Evolutionary conservation across 2,797 vertebrate genomes (phyloP), one percentile per base, ranked within the genome.

Genomic region (Rhinogobio ventralis): DNA sequence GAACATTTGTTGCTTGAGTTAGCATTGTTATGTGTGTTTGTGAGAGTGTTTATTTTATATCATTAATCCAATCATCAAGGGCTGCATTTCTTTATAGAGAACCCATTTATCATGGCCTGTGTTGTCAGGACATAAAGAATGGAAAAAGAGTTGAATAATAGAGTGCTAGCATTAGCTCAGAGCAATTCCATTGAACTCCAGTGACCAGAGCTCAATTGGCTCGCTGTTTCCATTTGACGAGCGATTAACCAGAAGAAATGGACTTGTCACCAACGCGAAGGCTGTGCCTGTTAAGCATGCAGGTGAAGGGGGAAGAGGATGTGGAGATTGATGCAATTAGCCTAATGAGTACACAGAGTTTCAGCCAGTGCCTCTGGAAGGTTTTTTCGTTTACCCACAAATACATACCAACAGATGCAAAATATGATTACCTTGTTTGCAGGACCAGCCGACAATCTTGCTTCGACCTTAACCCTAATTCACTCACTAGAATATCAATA

Each of bases 311-410:
- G 85, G 45, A 39, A 79, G 67, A 79, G 45, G 69, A 85, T 66
- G 72, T 87, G 82, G 83, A 91, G 88, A 91, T 88, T 90, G 83
- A 78, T 67, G 86, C 83, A 90, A 79, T 90, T 90, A 87, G 79
- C 51, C 87, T 88, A 90, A 91, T 87, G 81, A 89, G 79, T 86
- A 79, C 85, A 90, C 68, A 45, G 77, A 51, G 46, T 81, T 88
- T 86, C 88, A 82, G 81, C 81, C 85, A 30, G 33, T 80, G 55
- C 62, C 69, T 64, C 51, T 64, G 17, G 76, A 84, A 81, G 83
- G 83, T 39, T 20, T 68, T 86, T 83, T 78, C 75, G 49, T 83
- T 72, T 87, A 79, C 79, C 72, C 42, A 79, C 76, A 64, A 71
- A 55, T 33, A 14, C 71, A 84, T 77, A 76, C 64, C 14, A 76